Conservation (phyloP, 2,888 invertebrate species). For the Hirtodrosophila histrioides region DNA sequence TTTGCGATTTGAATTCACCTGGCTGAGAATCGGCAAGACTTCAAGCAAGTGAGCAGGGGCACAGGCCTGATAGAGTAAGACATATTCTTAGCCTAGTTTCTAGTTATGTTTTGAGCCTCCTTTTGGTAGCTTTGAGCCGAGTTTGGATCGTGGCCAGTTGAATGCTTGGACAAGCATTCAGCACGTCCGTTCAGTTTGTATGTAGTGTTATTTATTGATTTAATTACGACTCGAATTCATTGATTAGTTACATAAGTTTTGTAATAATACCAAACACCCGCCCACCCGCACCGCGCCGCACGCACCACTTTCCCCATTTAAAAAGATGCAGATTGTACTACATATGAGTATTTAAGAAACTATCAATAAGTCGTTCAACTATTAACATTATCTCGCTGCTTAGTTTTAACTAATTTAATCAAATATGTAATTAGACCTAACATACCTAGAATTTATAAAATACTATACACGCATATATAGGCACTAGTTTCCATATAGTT, state of each 20-base stretch:
- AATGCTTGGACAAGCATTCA: too few relatives aligned
- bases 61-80: too few relatives aligned
- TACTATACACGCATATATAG: neutral
- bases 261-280: neutral
- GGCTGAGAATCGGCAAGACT: too few relatives aligned
- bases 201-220: conserved; percentile 58
- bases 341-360: neutral
- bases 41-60: too few relatives aligned
- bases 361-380: conserved; percentile 54
- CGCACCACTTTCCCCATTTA: too few relatives aligned
- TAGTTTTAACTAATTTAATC: conserved; percentile 27
- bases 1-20: too few relatives aligned
- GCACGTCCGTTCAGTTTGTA: conserved; percentile 1
- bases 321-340: too few relatives aligned
- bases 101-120: too few relatives aligned
- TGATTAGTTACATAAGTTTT: conserved; percentile 22
- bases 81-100: neutral
- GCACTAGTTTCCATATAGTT: too few relatives aligned
- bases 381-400: conserved; percentile 55
- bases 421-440: neutral
- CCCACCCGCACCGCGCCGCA: too few relatives aligned
- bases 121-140: neutral
- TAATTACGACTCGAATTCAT: conserved; percentile 41
- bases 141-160: neutral
- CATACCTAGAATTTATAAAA: neutral